Conservation (phyloP, 53 echinoderm and acorn worm genomes). For the Mesocentrotus franciscanus region DNA sequence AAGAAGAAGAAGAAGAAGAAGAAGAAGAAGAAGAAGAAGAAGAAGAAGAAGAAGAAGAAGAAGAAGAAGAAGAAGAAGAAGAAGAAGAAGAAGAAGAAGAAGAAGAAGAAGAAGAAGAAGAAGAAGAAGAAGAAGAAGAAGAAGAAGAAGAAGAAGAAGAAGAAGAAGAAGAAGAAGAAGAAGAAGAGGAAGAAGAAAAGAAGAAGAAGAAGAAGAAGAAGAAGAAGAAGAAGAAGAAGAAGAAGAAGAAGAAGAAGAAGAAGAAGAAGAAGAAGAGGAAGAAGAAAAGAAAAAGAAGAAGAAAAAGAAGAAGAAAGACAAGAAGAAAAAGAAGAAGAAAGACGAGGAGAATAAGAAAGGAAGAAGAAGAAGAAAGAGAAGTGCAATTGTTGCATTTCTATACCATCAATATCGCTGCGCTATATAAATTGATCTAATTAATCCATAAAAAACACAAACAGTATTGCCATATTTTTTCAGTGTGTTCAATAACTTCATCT, state of each 20-base stretch:
- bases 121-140: not conserved
- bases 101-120: not conserved
- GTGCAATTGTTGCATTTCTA: not conserved
- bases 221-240: accelerated
- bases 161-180: not conserved
- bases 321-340: not conserved
- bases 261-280: too few species aligned
- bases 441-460: too few species aligned
- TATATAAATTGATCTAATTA: too few species aligned
- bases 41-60: not conserved
- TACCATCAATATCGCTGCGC: too few species aligned
- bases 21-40: not conserved
- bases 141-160: not conserved
- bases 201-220: not conserved
- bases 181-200: not conserved
- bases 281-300: too few species aligned
- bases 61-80: not conserved
- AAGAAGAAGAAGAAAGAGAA: not conserved
- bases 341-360: too few species aligned
- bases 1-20: too few species aligned
- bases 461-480: too few species aligned
- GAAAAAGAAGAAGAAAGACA: not conserved
- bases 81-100: not conserved
- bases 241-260: too few species aligned
- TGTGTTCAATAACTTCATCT: too few species aligned